Evolutionary conservation across 2,888 invertebrate species (phyloP), one percentile per base, ranked within the genome.

Genomic region (Ephialtes manifestator): DNA sequence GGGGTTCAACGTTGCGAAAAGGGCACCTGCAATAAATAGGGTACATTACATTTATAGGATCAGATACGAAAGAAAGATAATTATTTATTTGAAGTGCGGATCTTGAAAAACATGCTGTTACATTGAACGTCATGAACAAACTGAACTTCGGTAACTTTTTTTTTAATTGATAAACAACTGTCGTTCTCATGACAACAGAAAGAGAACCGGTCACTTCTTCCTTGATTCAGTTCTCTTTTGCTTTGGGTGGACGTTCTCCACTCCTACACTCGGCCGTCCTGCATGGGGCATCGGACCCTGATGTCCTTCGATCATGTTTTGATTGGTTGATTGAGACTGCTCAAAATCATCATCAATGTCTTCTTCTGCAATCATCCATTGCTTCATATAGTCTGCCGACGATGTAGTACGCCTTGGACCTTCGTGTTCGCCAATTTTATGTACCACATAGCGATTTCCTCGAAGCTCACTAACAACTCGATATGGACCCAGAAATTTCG

Each of bases 401-500:
- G 74, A 63, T 4, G 60, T 72, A 0, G 84, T 81, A 20, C 68
- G 13, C 3, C 55, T 31, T 8, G 70, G 75, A 48, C 75, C 75
- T 15, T 70, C 68, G 31, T 65, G 55, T 24, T 31, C 65, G 4
- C 39, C 60, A 28, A 75, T 28, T 48, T 82, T 82, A 7, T 82
- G 76, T 10, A 82, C 77, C 60, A 43, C 76, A 13, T 82, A 85
- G 10, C 81, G 51, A 24, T n/a, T n/a, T n/a, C n/a, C 51, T 51
- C 46, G 46, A 46, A 46, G 46, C 2, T 46, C 4, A 46, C 46
- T 31, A 10, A 58, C 72, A 0, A 92, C 84, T 20, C 85, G 78
- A 63, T 92, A 92, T 8, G 92, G 92, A 4, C 93, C 93, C 18
- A 83, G 39, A 39, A 63, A 80, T 39, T 83, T 83, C 24, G 51